A percentile compares a stretch with the other conserved stretches of the same genome.
Conservation (phyloP, 2,888 invertebrate species). For the Pedicia rivosa region DNA sequence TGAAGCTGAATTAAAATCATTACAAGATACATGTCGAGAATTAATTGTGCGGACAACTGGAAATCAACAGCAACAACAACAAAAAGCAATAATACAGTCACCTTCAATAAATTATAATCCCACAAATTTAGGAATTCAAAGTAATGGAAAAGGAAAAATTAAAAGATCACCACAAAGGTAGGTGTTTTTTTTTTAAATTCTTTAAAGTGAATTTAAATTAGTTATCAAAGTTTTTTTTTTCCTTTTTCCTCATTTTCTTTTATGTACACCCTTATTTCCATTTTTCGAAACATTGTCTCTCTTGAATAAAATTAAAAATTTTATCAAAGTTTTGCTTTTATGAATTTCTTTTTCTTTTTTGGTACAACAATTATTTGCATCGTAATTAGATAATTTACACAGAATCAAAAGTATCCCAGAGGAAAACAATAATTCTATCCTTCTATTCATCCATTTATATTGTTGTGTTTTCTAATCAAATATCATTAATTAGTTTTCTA, state of each 20-base stretch:
- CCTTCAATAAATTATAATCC: conserved; percentile 4
- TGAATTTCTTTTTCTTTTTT: no score
- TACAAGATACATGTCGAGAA: conserved; percentile 51
- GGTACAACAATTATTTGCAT: conserved; percentile 5
- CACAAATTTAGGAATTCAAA: no score
- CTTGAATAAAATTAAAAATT: no score
- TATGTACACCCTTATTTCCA: background rate
- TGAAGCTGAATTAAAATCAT: conserved; percentile 45
- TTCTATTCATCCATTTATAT: no score
- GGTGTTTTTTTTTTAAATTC: conserved; percentile 4
- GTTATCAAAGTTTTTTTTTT: conserved; percentile 1
- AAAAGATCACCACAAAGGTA: conserved; percentile 8
- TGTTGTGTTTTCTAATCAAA: no score
- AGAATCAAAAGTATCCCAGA: no score
- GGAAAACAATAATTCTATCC: no score
- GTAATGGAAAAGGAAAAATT: conserved; percentile 3
- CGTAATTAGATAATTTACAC: conserved; percentile 8
- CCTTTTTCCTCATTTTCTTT: background rate
- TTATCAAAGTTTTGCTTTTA: no score
- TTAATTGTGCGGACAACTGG: conserved; percentile 33
- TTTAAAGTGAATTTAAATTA: conserved; percentile 5
- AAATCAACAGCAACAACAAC: conserved; percentile 4
- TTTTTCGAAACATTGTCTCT: no score
- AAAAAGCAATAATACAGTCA: background rate
- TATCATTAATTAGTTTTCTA: no score